Conservation (phyloP, 2,113 vertebrate species). For the Phoxinus phoxinus region DNA sequence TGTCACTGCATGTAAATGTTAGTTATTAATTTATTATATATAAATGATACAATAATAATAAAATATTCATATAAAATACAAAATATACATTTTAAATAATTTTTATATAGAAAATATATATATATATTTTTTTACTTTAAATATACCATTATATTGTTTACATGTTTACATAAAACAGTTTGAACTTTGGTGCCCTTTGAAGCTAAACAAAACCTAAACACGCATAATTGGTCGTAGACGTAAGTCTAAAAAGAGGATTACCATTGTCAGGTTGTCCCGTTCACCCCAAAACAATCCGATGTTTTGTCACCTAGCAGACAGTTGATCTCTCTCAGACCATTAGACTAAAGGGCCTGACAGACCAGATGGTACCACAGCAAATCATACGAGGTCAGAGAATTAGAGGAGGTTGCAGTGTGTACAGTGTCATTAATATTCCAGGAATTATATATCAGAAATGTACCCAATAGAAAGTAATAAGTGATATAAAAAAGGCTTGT, state of each 20-base stretch:
- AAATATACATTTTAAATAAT: too few relatives aligned
- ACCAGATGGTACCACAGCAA: conserved; percentile 67
- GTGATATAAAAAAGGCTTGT: neutral
- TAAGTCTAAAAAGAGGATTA: conserved; percentile 62
- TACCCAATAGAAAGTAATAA: neutral
- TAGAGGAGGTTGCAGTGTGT: neutral
- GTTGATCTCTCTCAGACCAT: neutral
- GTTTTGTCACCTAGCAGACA: conserved; percentile 2
- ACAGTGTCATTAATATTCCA: neutral
- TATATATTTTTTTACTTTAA: too few relatives aligned
- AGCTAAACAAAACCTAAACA: neutral
- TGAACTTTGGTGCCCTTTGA: neutral
- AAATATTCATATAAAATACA: too few relatives aligned
- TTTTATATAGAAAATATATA: too few relatives aligned
- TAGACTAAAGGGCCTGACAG: conserved; percentile 58
- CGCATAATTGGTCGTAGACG: neutral
- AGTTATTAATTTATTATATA: too few relatives aligned
- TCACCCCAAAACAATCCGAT: conserved; percentile 56
- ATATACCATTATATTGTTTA: too few relatives aligned
- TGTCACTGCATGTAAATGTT: too few relatives aligned
- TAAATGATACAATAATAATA: too few relatives aligned
- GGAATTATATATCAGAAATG: neutral
- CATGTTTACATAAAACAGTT: too few relatives aligned
- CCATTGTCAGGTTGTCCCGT: conserved; percentile 73
- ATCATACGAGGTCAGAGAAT: neutral